These are phyloP conservation scores for Tyto alba DNA, from an alignment of 2,113 vertebrate species.

Conservation along the genomic window DNA sequence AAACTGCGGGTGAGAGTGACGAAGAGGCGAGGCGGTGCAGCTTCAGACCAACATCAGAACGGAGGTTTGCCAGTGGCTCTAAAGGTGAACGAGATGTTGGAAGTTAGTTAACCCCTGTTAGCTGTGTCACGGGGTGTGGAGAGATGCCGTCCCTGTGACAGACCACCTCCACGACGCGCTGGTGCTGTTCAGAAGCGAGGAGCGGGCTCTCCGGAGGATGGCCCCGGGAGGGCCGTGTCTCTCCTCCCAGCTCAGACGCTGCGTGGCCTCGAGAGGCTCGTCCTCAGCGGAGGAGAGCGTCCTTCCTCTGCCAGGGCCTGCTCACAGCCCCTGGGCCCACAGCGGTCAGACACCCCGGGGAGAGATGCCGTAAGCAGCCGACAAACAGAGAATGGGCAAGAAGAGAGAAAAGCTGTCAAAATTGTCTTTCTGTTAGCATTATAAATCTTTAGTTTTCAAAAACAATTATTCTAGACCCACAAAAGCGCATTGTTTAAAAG, in stretches of 20 bases:
- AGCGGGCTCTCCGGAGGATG: neutral
- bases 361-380: neutral
- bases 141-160: no score
- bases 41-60: neutral
- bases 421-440: neutral
- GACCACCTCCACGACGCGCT: rapidly evolving
- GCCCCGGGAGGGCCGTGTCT: neutral
- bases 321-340: neutral
- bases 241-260: neutral
- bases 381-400: neutral
- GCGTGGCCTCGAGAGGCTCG: neutral
- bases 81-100: rapidly evolving
- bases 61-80: neutral
- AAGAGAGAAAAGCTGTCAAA: neutral
- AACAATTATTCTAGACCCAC: neutral
- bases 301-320: neutral
- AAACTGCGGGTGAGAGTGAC: neutral
- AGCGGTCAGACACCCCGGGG: neutral
- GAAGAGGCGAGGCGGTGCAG: neutral
- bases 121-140: neutral
- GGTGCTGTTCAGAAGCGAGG: rapidly evolving
- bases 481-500: neutral
- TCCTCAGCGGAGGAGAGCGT: neutral
- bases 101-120: neutral
- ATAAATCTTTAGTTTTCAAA: neutral